Conservation (phyloP, 1,140 invertebrate genomes). For the Aphis gossypii region DNA sequence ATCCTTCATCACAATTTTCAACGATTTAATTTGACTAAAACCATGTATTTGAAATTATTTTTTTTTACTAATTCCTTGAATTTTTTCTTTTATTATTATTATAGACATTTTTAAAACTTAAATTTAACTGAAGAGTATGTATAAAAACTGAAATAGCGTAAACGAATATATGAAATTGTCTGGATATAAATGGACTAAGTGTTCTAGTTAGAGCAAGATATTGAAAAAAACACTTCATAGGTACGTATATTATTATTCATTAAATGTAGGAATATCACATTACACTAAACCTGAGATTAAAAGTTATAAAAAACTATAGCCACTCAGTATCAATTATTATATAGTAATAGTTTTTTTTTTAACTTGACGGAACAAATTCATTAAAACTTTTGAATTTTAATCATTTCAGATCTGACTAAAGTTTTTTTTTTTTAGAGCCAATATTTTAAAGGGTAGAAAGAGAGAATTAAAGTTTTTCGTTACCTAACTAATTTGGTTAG, state of each 20-base stretch:
- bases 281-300: conserved; percentile 23
- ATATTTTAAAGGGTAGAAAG: not conserved
- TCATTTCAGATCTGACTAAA: conserved; percentile 14
- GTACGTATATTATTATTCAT: not conserved
- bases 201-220: not conserved
- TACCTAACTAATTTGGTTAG: not conserved
- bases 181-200: too few relatives aligned
- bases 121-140: too few relatives aligned
- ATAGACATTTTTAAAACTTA: too few relatives aligned
- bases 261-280: not conserved
- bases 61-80: too few relatives aligned
- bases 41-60: too few relatives aligned
- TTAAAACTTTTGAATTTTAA: conserved; percentile 46
- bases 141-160: not conserved
- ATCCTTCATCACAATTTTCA: not conserved
- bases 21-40: too few relatives aligned
- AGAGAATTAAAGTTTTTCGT: not conserved
- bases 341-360: not conserved
- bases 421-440: not conserved
- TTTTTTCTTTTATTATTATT: not conserved
- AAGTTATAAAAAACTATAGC: not conserved
- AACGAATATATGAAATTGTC: not conserved
- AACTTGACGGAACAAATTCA: conserved; percentile 17
- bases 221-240: not conserved
- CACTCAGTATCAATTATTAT: conserved; percentile 37